Percentiles rank a stretch among this genome's conserved stretches.
Conservation (phyloP, 2,888 invertebrate genomes). For the Diarsia rubi region DNA sequence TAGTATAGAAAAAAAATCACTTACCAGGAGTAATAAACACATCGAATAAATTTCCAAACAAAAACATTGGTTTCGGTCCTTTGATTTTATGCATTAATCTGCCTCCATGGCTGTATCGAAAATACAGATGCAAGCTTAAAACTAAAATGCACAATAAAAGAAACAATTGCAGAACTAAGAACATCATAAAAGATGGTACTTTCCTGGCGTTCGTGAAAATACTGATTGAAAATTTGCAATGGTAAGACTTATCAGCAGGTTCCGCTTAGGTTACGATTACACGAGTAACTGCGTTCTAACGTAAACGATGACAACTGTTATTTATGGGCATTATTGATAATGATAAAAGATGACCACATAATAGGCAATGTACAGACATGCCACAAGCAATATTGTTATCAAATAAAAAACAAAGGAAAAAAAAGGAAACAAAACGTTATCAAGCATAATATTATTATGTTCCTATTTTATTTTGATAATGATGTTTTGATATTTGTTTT, state of each 20-base stretch:
- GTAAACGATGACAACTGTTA: background rate
- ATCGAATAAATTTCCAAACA: slow-evolving; percentile 55
- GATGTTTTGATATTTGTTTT: no score
- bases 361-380: no score
- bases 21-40: slow-evolving; percentile 55
- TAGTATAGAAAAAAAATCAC: slow-evolving; percentile 3
- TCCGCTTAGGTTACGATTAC: slow-evolving; percentile 1
- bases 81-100: slow-evolving; percentile 56
- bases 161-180: slow-evolving; percentile 16
- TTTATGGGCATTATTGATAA: background rate
- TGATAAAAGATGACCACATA: no score
- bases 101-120: slow-evolving; percentile 44
- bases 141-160: slow-evolving; percentile 23
- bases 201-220: background rate
- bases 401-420: no score
- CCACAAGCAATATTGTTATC: no score
- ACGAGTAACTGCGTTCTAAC: background rate
- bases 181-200: slow-evolving; percentile 25
- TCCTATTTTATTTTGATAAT: no score
- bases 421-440: no score
- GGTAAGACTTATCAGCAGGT: background rate
- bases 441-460: no score
- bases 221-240: slow-evolving; percentile 28
- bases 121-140: slow-evolving; percentile 44
- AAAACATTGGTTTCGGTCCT: slow-evolving; percentile 46